Conservation (phyloP, 2,113 vertebrate genomes). For the Leptobrachium leishanense region DNA sequence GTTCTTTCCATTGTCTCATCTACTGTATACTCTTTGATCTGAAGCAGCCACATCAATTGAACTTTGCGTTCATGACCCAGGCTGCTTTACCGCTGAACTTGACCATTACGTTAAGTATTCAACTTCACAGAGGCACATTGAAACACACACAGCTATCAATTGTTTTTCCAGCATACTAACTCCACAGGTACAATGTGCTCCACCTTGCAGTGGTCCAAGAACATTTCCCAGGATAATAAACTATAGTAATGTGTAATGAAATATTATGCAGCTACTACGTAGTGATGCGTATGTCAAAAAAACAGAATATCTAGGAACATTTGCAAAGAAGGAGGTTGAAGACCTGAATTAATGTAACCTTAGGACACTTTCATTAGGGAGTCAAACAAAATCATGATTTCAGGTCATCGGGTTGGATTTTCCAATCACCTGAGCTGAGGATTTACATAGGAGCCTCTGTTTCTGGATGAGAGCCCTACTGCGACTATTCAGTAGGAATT, state of each 20-base stretch:
- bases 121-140: not conserved
- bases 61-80: not conserved
- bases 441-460: not conserved
- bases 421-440: not conserved
- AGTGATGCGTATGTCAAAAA: not conserved
- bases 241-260: not conserved
- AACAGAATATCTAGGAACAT: not conserved
- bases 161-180: not conserved
- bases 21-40: not conserved
- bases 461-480: constrained; percentile 1
- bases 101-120: not conserved
- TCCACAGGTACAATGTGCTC: not conserved
- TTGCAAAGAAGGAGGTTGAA: not conserved
- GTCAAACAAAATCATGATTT: constrained; percentile 11
- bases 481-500: not conserved
- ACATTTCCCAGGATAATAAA: not conserved
- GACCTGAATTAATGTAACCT: not conserved
- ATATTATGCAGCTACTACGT: not conserved
- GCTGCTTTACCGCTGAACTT: not conserved
- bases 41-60: not conserved
- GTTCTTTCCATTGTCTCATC: not conserved
- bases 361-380: not conserved
- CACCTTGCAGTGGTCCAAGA: not conserved
- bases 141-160: not conserved
- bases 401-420: not conserved